Conservation (phyloP, 2,797 vertebrate genomes). For the Girardinus metallicus region DNA sequence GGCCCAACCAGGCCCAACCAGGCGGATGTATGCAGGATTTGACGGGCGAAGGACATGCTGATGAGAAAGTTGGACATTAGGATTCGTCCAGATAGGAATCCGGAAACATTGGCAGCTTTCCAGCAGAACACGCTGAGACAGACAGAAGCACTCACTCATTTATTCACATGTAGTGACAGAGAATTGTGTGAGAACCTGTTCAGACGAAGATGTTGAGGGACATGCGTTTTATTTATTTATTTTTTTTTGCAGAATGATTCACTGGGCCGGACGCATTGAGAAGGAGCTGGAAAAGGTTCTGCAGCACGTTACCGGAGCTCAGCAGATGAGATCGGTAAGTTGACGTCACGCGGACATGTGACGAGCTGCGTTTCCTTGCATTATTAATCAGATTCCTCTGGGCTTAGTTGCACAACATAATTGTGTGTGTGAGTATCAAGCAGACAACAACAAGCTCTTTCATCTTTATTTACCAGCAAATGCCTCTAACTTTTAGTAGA, state of each 20-base stretch:
- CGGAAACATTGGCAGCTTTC: constrained; percentile 21
- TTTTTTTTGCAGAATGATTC: constrained; percentile 89
- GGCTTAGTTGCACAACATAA: constrained; percentile 29
- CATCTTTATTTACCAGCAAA: background rate
- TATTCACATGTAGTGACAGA: constrained; percentile 16
- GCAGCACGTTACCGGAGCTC: constrained; percentile 93
- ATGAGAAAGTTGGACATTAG: constrained; percentile 54
- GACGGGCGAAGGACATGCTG: constrained; percentile 40
- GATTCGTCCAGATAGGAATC: constrained; percentile 40
- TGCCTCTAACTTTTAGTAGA: background rate
- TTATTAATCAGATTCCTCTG: constrained; percentile 56
- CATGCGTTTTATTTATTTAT: constrained; percentile 44
- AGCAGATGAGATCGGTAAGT: constrained; percentile 94
- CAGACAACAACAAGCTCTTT: constrained; percentile 1
- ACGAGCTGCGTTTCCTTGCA: constrained; percentile 43
- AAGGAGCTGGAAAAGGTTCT: constrained; percentile 97
- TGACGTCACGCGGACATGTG: constrained; percentile 48
- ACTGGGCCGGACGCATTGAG: constrained; percentile 97
- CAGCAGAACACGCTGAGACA: constrained; percentile 24
- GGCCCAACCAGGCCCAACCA: constrained; percentile 38
- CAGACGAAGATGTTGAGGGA: constrained; percentile 37
- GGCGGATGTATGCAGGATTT: constrained; percentile 54
- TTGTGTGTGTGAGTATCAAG: constrained; percentile 5
- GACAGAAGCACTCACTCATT: constrained; percentile 21
- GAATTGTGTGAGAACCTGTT: constrained; percentile 24